These are phyloP conservation scores for Oryzias curvinotus DNA, from an alignment of 2,113 vertebrate species.

Conservation along the genomic window DNA sequence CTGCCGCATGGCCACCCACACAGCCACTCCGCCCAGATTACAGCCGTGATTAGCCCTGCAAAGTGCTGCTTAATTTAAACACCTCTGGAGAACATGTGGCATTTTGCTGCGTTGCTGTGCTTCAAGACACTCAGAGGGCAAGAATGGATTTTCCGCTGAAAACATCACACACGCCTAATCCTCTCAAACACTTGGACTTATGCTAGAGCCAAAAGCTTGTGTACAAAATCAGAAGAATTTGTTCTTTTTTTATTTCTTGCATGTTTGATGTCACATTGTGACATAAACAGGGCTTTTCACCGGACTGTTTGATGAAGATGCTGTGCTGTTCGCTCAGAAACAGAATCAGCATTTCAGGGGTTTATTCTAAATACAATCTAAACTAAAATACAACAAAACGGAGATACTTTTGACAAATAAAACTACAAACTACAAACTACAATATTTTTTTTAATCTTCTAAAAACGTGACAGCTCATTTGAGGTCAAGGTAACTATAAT, in stretches of 20 bases:
- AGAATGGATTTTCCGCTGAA: slow-evolving; percentile 24
- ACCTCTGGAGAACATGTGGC: slow-evolving; percentile 77
- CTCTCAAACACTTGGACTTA: slow-evolving; percentile 1
- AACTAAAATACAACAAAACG: too few relatives aligned
- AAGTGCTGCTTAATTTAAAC: slow-evolving; percentile 79
- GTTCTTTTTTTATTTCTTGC: slow-evolving; percentile 2
- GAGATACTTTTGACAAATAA: too few relatives aligned
- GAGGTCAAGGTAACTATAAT: background rate
- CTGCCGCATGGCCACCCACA: slow-evolving; percentile 79
- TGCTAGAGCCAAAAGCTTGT: background rate
- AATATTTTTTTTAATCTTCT: background rate
- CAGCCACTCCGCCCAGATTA: slow-evolving; percentile 78
- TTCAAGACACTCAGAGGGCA: slow-evolving; percentile 39
- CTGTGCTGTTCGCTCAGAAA: background rate
- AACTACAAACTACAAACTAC: too few relatives aligned
- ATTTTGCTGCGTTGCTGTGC: slow-evolving; percentile 57
- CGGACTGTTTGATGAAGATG: background rate
- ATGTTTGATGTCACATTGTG: background rate
- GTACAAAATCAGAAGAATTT: background rate
- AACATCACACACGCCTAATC: background rate
- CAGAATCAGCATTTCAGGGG: too few relatives aligned
- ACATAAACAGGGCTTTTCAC: slow-evolving; percentile 10
- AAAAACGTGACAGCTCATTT: background rate
- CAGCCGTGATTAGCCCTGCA: slow-evolving; percentile 75
- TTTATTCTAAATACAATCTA: too few relatives aligned